Percentiles rank a stretch among this genome's conserved stretches.
Conservation (phyloP, 1,140 invertebrate genomes). For the Bombus picipes region DNA sequence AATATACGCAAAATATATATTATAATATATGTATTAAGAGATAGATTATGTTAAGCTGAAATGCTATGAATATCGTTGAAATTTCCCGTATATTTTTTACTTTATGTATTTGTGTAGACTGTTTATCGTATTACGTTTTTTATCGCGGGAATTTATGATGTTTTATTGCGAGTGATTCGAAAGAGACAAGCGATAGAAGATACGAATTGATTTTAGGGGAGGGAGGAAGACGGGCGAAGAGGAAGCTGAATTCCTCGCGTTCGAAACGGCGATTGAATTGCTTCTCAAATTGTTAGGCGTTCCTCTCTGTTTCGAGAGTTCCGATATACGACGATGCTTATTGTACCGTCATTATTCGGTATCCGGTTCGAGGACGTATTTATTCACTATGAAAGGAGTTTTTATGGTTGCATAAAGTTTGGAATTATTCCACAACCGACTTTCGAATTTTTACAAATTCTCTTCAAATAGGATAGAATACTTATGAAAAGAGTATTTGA, state of each 20-base stretch:
- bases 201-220: not conserved
- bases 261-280: not conserved
- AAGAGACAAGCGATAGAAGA: not conserved
- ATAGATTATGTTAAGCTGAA: not conserved
- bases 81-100: not conserved
- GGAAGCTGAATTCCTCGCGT: not conserved
- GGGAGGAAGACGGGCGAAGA: not conserved
- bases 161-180: not conserved
- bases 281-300: constrained; percentile 9
- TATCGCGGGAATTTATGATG: not conserved
- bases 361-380: not conserved
- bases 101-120: not conserved
- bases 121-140: not conserved
- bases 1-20: not conserved
- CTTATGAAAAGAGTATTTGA: not conserved
- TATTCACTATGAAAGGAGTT: not conserved
- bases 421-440: not conserved
- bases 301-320: not conserved
- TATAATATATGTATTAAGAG: no score
- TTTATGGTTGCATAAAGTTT: not conserved
- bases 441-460: not conserved
- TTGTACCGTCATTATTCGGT: not conserved
- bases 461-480: not conserved
- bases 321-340: not conserved
- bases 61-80: not conserved